A percentile compares a stretch with the other conserved stretches of the same genome.
phyloP scores from a whole-genome alignment of 2,888 invertebrate species.

The Galerucella pusilla region DNA sequence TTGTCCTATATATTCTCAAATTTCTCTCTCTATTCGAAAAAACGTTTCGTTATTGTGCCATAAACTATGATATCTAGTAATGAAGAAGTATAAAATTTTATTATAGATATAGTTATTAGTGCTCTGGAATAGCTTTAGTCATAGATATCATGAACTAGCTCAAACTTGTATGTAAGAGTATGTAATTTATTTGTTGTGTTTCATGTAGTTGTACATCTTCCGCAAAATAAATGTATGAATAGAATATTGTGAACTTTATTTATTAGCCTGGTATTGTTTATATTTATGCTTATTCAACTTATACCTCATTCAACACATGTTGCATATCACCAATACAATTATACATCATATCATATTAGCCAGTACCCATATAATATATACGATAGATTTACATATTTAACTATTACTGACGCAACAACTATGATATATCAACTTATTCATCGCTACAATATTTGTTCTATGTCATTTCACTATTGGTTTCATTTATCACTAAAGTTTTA shows the following conservation, averaged over 20 bases:
- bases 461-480: too few relatives aligned
- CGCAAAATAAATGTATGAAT: constrained; percentile 1
- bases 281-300: not conserved
- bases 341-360: not conserved
- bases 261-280: not conserved
- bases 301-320: too few relatives aligned
- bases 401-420: not conserved
- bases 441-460: too few relatives aligned
- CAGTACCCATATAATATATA: not conserved
- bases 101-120: not conserved
- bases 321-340: not conserved
- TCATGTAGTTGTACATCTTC: not conserved
- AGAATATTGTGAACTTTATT: not conserved
- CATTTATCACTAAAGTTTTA: too few relatives aligned
- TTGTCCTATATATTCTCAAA: too few relatives aligned
- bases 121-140: not conserved
- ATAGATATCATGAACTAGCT: not conserved
- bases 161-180: not conserved
- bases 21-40: too few relatives aligned
- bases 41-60: not conserved
- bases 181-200: not conserved
- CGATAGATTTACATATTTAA: not conserved
- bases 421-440: not conserved
- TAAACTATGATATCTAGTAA: too few relatives aligned
- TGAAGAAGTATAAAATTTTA: not conserved